Base-by-base conservation (phyloP, 2,113 vertebrate species). In the Choloepus hoffmanni region DNA sequence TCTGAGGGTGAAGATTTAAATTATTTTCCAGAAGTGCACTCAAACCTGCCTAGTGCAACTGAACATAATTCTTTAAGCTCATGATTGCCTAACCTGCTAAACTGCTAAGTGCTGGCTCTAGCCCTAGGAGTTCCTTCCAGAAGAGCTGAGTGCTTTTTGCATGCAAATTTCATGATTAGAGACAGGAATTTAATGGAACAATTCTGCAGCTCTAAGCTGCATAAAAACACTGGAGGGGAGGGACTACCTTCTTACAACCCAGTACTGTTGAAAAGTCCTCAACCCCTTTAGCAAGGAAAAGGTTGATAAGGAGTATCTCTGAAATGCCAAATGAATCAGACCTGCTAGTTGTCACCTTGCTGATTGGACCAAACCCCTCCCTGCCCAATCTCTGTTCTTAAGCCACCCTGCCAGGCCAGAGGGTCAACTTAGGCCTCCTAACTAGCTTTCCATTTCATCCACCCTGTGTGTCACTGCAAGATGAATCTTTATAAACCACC, bases 91-190 rank as follows among this genome's bases (percentile, higher is more conserved):
- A 94, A 89, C 74, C 85, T 92, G 90, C 72, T 96, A 94, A 89
- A 68, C 85, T 92, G 90, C 72, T 95, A 94, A 97, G 82, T 94
- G 83, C 83, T 89, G 63, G 91, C 73, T 90, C 24, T 65, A 95
- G 68, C 85, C 73, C 63, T 97, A 13, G 5, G 40, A 94, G 78
- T 94, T 94, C 94, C 60, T 96, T 96, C 79, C 76, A 90, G 72
- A 94, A 77, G 81, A 94, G 76, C 84, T 96, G 95, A 97, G 89
- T 92, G 94, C 74, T 84, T 96, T 96, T 86, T 77, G 72, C 83
- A 95, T 96, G 76, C 65, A 96, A 95, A 95, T 96, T 97, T 97
- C 91, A 97, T 97, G 95, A 96, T 96, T 97, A 85, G 13, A 91
- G 60, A 89, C 7, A 76, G 79, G 36, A 53, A 76, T 94, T 97